Base-by-base conservation (phyloP, 2,797 vertebrate genomes). In the Hapalemur alaotrensis region DNA sequence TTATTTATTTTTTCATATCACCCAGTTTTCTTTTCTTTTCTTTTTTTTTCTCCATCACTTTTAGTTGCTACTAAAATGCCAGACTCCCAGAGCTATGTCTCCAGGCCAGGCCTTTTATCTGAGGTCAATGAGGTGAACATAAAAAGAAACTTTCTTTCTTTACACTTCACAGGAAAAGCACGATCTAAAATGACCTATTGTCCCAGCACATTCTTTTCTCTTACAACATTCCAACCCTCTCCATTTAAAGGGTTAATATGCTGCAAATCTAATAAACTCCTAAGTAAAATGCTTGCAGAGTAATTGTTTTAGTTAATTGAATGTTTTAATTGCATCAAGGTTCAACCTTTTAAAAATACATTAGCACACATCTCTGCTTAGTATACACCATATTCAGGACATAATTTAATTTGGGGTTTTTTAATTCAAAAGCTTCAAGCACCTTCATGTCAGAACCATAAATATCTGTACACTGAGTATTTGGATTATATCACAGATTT, bases 251-350 rank as follows among this genome's bases (percentile, higher is more conserved):
- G 69, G 48, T 73, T 91, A 92, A 32, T 88, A 75, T 67, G 59
- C 50, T 80, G 7, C 65, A 91, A 70, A 72, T 52, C 79, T 86
- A 95, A 92, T 72, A 92, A 96, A 63, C 32, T 84, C 12, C 28
- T 95, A 76, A 57, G 72, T 92, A 76, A 96, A 93, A 96, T 67
- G 84, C n/a, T 70, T 57, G 3, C 35, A 28, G 54, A 72, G 43
- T 67, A 70, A 95, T 30, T 93, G 35, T 78, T 87, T 82, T 82
- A 70, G 15, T 69, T 96, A 92, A 86, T 30, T 86, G 43, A 81
- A 86, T 83, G 61, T 70, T 90, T 91, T 90, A 67, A 92, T 96
- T 92, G 92, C 90, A 83, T 65, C 57, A 80, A 95, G 70, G 12
- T 63, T 91, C 22, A 70, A 75, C n/a, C 63, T 85, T 86, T 73